These are phyloP conservation scores for Catonia carolina DNA, from an alignment of 2,888 invertebrate genomes.

Conservation along the genomic window DNA sequence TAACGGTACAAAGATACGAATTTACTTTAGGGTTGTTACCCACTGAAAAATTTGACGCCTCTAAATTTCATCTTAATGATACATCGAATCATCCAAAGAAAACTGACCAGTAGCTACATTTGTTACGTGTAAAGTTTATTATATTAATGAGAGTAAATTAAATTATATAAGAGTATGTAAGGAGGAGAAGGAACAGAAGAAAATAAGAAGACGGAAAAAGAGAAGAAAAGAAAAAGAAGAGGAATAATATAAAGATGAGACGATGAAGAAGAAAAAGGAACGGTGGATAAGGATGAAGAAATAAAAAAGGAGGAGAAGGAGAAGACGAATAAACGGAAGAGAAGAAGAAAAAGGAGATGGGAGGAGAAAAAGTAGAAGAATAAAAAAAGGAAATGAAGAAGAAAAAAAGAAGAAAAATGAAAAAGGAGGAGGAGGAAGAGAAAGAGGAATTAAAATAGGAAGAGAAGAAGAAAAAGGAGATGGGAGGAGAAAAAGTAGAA, in stretches of 20 bases:
- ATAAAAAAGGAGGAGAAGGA: not conserved
- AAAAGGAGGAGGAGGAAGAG: too few species aligned
- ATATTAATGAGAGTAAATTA: not conserved
- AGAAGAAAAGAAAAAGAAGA: not conserved
- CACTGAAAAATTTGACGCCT: too few species aligned
- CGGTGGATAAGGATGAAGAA: too few species aligned
- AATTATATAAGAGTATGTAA: not conserved
- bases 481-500: slow-evolving; percentile 2
- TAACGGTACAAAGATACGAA: too few species aligned
- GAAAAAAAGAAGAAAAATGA: not conserved
- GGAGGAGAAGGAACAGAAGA: not conserved
- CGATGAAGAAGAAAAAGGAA: not conserved
- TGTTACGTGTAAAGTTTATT: too few species aligned
- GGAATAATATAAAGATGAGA: not conserved
- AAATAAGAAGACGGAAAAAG: not conserved
- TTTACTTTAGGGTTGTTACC: too few species aligned
- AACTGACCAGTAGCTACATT: too few species aligned
- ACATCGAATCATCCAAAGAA: too few species aligned
- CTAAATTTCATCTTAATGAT: too few species aligned
- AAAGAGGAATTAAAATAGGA: slow-evolving; percentile 12
- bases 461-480: slow-evolving; percentile 21
- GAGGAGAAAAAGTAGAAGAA: not conserved
- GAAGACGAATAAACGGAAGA: not conserved
- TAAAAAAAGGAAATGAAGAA: not conserved
- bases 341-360: too few species aligned